Evolutionary conservation across 2,113 vertebrate species (phyloP).

Genomic region (Canis aureus): DNA sequence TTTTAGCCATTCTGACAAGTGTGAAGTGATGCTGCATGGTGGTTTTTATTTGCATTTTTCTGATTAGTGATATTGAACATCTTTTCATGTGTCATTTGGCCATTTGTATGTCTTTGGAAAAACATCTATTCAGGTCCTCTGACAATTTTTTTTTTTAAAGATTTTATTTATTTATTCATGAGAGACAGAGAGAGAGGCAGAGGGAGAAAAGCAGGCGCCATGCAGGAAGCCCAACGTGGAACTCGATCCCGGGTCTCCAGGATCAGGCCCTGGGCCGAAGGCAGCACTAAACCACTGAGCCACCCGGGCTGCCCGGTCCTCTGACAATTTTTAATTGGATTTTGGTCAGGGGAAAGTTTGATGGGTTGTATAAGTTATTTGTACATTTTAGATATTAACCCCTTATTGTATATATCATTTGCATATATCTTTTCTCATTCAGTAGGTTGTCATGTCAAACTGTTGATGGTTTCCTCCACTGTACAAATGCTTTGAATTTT

Average conservation of each 20-base stretch:
- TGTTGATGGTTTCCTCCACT: not conserved
- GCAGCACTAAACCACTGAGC: too few species aligned
- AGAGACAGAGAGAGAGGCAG: too few species aligned
- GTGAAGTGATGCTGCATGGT: not conserved
- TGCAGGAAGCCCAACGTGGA: too few species aligned
- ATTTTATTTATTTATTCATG: too few species aligned
- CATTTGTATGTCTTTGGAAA: not conserved
- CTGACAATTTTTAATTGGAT: not conserved
- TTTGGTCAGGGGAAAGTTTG: not conserved
- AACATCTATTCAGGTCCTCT: not conserved
- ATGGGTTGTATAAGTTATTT: not conserved
- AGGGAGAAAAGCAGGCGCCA: too few species aligned
- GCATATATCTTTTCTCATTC: not conserved
- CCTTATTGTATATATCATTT: not conserved
- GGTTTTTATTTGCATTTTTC: not conserved
- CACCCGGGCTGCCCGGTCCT: not conserved
- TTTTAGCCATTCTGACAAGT: not conserved
- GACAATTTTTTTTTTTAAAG: not conserved
- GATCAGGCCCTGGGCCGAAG: too few species aligned
- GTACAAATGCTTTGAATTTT: not conserved
- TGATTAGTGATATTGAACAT: not conserved
- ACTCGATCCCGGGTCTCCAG: too few species aligned
- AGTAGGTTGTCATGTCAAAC: not conserved
- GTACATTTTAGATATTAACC: not conserved
- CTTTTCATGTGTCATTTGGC: not conserved